phyloP scores from a whole-genome alignment of 2,113 vertebrate species.

The Syngnathus typhle region DNA sequence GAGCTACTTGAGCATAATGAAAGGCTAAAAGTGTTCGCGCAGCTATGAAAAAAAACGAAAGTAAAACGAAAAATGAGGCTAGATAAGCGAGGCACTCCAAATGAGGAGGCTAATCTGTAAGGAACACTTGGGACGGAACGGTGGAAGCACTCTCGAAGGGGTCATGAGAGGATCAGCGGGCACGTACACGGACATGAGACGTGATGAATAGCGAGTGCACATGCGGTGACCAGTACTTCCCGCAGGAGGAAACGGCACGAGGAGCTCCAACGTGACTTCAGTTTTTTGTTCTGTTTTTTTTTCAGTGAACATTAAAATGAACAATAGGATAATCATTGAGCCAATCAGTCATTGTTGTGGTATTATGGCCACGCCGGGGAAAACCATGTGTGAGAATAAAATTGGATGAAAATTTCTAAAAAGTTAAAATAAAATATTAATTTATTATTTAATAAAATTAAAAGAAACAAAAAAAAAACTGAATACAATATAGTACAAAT shows the following conservation, averaged over 20 bases:
- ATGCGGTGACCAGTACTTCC: constrained; percentile 33
- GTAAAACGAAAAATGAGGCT: constrained; percentile 17
- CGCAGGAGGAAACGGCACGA: constrained; percentile 42
- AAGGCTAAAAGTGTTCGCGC: constrained; percentile 57
- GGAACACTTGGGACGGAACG: constrained; percentile 37
- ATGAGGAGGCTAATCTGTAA: constrained; percentile 63
- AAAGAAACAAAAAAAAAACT: too few relatives aligned
- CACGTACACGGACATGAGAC: constrained; percentile 29
- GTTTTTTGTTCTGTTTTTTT: neutral
- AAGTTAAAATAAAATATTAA: too few relatives aligned
- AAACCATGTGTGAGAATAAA: too few relatives aligned
- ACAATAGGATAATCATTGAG: neutral
- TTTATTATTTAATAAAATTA: too few relatives aligned
- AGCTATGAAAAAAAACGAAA: constrained; percentile 26
- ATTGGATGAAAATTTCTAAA: too few relatives aligned
- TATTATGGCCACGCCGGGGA: neutral
- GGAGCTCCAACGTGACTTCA: constrained; percentile 26
- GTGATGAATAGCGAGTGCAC: constrained; percentile 15
- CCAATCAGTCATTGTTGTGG: constrained; percentile 14
- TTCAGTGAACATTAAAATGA: constrained; percentile 70
- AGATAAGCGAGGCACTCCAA: constrained; percentile 52
- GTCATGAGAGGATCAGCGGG: constrained; percentile 32
- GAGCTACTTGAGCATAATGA: constrained; percentile 61
- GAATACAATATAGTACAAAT: too few relatives aligned
- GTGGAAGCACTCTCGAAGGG: neutral